Evolutionary conservation across 2,888 invertebrate genomes (phyloP), one percentile per base, ranked within the genome.

Genomic region (Drosophila putrida): DNA sequence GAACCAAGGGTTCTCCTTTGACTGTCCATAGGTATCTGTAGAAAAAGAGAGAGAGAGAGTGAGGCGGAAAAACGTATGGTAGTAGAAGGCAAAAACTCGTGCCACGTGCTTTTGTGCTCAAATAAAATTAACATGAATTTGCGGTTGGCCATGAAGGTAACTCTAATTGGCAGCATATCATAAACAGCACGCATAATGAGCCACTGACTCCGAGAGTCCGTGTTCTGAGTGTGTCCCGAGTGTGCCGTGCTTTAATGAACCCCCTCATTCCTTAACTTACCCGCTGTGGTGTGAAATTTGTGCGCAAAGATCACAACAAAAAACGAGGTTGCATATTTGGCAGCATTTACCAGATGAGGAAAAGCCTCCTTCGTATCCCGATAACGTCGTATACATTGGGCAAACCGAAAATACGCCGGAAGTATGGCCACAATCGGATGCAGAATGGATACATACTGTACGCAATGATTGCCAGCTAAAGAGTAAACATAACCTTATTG

Each of bases 301-400:
- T 91, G 94, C 3, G 95, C 94, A 88, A 97, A 96, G 28, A 96
- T 94, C 5, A 97, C 95, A 33, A 97, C 97, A 77, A 97, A 95
- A 92, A 98, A 97, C 0, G 97, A 96, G 4, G 97, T 97, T 0
- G 97, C 95, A 93, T 98, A 98, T 93, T 98, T 98, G 51, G 96
- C 96, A 33, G 97, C 97, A 92, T 97, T 97, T 27, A 96, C 96
- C 59, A 97, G 93, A 94, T 97, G 97, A 6, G 96, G 96, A 92
- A 96, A 96, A 5, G 95, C 94, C 91, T 96, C 95, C 90, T 94
- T 94, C 0, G 96, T 95, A 91, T 97, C 97, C 51, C 96, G 93
- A 91, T 96, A 97, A 80, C 97, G 95, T 4, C 97, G 93, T 50
- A 97, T 93, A 90, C 97, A 97, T 92, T 97, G 97, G 50, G 96